phyloP scores from a whole-genome alignment of 2,113 vertebrate species.

The Melanocharis versteri region DNA sequence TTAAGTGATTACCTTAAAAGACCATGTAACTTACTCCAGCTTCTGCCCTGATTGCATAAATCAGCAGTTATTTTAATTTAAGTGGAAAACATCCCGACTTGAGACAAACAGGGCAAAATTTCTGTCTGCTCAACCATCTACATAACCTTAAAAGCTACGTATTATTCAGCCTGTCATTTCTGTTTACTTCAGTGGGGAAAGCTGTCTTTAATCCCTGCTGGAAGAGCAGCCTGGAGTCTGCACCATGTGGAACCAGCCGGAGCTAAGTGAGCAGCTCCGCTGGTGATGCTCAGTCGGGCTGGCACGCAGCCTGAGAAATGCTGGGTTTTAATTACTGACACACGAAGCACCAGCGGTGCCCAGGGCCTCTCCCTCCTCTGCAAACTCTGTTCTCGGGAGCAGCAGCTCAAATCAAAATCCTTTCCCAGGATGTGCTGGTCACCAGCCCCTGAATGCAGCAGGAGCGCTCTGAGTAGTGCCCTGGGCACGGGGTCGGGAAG shows the following conservation, averaged over 20 bases:
- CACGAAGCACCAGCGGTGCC: neutral
- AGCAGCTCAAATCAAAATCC: neutral
- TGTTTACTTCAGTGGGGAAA: neutral
- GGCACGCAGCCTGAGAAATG: neutral
- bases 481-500: neutral
- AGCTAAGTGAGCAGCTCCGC: neutral
- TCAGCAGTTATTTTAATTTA: neutral
- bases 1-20: neutral
- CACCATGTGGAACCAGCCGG: neutral
- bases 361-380: neutral
- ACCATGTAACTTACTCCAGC: neutral
- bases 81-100: neutral
- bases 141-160: neutral
- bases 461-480: accelerated
- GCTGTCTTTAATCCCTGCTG: neutral
- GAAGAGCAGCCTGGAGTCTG: neutral
- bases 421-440: neutral
- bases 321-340: neutral
- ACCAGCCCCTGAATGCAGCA: accelerated
- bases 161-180: neutral
- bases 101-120: neutral
- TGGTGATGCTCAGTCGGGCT: neutral
- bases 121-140: neutral
- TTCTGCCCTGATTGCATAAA: neutral
- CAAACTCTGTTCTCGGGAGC: neutral